Base-by-base conservation (phyloP, 2,888 invertebrate species). In the Pristionchus exspectatus region DNA sequence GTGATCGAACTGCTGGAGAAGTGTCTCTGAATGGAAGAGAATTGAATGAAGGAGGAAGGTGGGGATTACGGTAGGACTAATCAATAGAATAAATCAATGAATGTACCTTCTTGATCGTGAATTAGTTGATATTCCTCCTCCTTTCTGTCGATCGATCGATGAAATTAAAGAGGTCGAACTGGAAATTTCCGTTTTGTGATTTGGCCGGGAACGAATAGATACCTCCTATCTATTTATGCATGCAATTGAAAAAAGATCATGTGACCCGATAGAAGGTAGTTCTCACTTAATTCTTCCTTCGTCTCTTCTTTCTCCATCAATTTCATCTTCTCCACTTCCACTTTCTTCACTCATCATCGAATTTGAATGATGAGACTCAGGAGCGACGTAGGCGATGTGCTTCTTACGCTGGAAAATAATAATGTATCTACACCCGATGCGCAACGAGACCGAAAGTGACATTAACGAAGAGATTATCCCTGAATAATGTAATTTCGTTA, bases 341-440 rank as follows among this genome's bases (percentile, higher is more conserved):
- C 92, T 92, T 83, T 94, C 94, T 69, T 93, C 94, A 85, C 94
- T 94, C 94, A 95, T 93, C 92, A 94, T 92, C 33, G 94, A 94
- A 90, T 94, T 94, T 56, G 93, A 92, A 91, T 94, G 94, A 89
- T 95, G 95, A 9, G 94, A 94, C 90, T 95, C 95, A 7, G 95
- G 95, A n/a, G 95, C 95, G 21, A 95, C 95, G 88, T 95, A 95
- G 12, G 95, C 95, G 72, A 95, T 95, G 91, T 94, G 93, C 90
- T 94, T 94, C 91, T 94, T 94, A 72, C 94, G 91, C 93, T 93
- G 87, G 44, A 93, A 91, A 54, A 7, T 24, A n/a, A n/a, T n/a
- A n/a, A n/a, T n/a, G n/a, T n/a, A n/a, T n/a, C n/a, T n/a, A n/a
- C n/a, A n/a, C n/a, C n/a, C n/a, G n/a, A n/a, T n/a, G n/a, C n/a